Evolutionary conservation across 2,888 invertebrate genomes (phyloP), one percentile per base, ranked within the genome.

Genomic region (Drosophila emarginata): DNA sequence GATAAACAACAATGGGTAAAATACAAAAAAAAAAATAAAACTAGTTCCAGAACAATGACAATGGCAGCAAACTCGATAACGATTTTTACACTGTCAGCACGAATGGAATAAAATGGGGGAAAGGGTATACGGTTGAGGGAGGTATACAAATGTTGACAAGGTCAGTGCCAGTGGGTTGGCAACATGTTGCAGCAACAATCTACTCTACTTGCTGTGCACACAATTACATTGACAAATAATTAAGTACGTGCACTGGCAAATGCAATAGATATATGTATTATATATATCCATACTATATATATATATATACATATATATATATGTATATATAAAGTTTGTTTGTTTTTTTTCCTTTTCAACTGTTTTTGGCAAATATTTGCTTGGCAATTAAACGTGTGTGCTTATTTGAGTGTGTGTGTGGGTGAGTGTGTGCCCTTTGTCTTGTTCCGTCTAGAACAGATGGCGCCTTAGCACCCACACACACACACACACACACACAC

Each of bases 331-430:
- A 45, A 1, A 45, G 4, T 21, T 45, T 32, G 58, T 18, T 62
- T 51, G 26, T 11, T 4, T 39, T 23, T 40, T 12, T 0, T 40
- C 36, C 28, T n/a, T 69, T 78, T 53, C 50, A 62, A 56, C 39
- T 37, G 26, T 45, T 57, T 67, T 64, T 21, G 21, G 32, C 53
- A 76, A 73, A 74, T 79, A 78, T 80, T 80, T 78, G 32, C 62
- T 56, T 40, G 70, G 68, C 75, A 78, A 77, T 80, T 80, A 71
- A 74, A 72, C 68, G 65, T 54, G 64, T 60, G 39, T 40, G 61
- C 67, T 64, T 54, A 63, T 60, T 36, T 40, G 61, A 50, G 56
- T 18, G 11, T 23, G 14, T 21, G 6, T 18, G 15, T 45, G 15
- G 59, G 21, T 59, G 28, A 54, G 53, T 53, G 37, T 68, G 65